These are phyloP conservation scores for Hyposoter dolosus DNA, from an alignment of 2,888 invertebrate species.

Conservation along the genomic window DNA sequence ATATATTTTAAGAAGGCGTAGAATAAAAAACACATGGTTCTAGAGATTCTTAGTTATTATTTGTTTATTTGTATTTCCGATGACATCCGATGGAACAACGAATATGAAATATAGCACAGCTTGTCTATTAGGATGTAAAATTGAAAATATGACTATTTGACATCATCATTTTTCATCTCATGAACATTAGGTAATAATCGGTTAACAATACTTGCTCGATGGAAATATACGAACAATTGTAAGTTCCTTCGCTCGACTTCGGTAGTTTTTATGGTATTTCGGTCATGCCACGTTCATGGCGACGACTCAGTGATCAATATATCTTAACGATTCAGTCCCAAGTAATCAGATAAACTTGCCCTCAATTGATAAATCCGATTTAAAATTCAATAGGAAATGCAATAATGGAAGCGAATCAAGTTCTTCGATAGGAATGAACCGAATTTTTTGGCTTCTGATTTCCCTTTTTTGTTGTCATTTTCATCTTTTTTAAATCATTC, in stretches of 20 bases:
- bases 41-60: neutral
- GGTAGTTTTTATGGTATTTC: neutral
- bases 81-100: conserved; percentile 1
- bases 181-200: neutral
- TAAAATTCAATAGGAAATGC: neutral
- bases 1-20: neutral
- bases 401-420: neutral
- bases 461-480: too few species aligned
- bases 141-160: neutral
- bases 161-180: neutral
- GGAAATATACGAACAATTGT: neutral
- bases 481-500: too few species aligned
- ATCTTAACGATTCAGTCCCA: neutral
- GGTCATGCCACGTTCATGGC: neutral
- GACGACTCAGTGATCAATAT: neutral
- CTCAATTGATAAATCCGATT: neutral
- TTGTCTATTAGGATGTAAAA: neutral
- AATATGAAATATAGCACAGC: conserved; percentile 8
- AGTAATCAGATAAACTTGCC: conserved; percentile 8
- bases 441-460: conserved; percentile 75
- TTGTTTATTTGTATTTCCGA: neutral
- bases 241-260: neutral
- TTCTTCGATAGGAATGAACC: neutral
- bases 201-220: neutral
- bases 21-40: neutral